Base-by-base conservation (phyloP, 2,797 vertebrate species). In the Premnoplex brunnescens region DNA sequence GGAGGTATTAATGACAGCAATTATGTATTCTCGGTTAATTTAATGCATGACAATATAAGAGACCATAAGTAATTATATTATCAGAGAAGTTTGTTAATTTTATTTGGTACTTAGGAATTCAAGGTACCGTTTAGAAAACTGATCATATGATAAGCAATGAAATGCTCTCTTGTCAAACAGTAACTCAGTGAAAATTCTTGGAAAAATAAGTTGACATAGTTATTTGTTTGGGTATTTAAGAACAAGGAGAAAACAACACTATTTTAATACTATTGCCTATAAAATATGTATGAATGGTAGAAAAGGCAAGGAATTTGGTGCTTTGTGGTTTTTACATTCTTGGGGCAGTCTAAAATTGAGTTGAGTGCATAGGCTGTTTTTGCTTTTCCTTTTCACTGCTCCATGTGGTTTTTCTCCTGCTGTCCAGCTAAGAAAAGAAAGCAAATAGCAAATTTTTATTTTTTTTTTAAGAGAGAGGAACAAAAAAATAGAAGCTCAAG, bases 1-100 rank as follows among this genome's bases (percentile, higher is more conserved):
- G 74, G 46, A 66, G 85, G 59, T 89, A 89, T 95, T 93, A 89
- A 91, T 89, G 85, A 72, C 39, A 91, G 67, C 66, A 92, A 76
- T 91, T 95, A 92, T 4, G 4, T 55, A 78, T 88, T 91, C 80
- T 56, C 54, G 62, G 64, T 84, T 93, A 83, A 92, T 92, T 92
- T 89, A 89, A 87, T 49, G 54, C 32, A 32, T 72, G 49, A 21
- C 63, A 88, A 55, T 63, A 24, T 15, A 63, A 76, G 49, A 80
- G 26, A 58, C 52, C 56, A 12, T 63, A 85, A 88, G 30, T 91
- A 92, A 93, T 89, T 85, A 37, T 14, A 72, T 64, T 91, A 76
- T 55, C 19, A 39, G 63, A 67, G 34, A 56, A 84, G 28, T 87
- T 69, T 87, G 67, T 63, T 91, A 62, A 36, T 91, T 85, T 93